Evolutionary conservation across 2,888 invertebrate species (phyloP), one percentile per base, ranked within the genome.

Genomic region (Oeneis ivallda): DNA sequence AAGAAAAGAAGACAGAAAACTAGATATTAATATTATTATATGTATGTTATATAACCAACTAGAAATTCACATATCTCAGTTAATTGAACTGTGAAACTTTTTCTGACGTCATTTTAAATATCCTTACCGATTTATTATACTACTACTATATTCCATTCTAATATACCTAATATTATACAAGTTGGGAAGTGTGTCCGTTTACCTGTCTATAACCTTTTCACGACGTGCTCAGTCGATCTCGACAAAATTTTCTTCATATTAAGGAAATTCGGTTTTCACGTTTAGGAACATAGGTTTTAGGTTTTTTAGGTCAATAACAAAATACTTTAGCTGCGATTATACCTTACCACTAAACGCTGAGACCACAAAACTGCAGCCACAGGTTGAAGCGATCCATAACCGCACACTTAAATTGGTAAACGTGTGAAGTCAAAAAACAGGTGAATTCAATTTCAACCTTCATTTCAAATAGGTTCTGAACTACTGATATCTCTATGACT

Each of bases 261-360:
- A n/a, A n/a, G n/a, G n/a, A n/a, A n/a, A n/a, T n/a, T n/a, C n/a
- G n/a, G n/a, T n/a, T n/a, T n/a, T n/a, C n/a, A n/a, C n/a, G n/a
- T n/a, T n/a, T n/a, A n/a, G n/a, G 52, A 19, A 15, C 13, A 49
- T 26, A 45, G 41, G 49, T 76, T 75, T 70, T 72, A 72, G 76
- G 76, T 78, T 75, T 76, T 75, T 70, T 72, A 72, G 76, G 76
- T 78, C 75, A 77, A 76, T 76, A 75, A 66, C 73, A 71, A 50
- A 65, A 67, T 73, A 68, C 74, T 37, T 72, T 45, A 69, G 71
- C 75, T 76, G 77, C 76, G 71, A 77, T 80, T 75, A 71, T 65
- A 79, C n/a, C n/a, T n/a, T n/a, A 81, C 83, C 80, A 71, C 84
- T 78, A 80, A 81, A 75, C 66, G 71, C 65, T 67, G 64, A 67